phyloP scores from a whole-genome alignment of 2,888 invertebrate species.

The Tiliacea citrago region DNA sequence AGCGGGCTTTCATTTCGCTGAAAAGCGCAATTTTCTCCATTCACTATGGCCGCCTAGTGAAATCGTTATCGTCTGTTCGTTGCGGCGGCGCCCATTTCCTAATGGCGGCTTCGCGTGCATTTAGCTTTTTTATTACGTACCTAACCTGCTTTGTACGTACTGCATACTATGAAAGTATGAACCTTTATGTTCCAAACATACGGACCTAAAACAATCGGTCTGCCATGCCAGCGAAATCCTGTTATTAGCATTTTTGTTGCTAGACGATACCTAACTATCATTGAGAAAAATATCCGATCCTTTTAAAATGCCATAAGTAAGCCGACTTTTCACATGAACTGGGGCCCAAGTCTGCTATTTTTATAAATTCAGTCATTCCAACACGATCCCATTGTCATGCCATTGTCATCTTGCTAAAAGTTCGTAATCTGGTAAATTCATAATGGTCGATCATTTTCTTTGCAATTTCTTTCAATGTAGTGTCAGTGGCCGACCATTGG shows the following conservation, averaged over 20 bases:
- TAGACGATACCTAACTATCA: neutral
- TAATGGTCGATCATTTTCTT: too few relatives aligned
- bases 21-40: conserved; percentile 89
- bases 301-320: neutral
- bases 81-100: conserved; percentile 87
- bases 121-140: conserved; percentile 82
- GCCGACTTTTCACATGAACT: conserved; percentile 2
- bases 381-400: too few relatives aligned
- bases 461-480: too few relatives aligned
- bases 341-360: too few relatives aligned
- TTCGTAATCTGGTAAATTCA: too few relatives aligned
- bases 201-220: conserved; percentile 19
- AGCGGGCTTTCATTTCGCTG: conserved; percentile 86
- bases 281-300: neutral
- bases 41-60: conserved; percentile 85
- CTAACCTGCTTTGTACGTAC: conserved; percentile 70
- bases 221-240: conserved; percentile 24
- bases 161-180: conserved; percentile 68
- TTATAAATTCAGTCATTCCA: too few relatives aligned
- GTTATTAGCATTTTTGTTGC: conserved; percentile 1
- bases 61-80: conserved; percentile 87
- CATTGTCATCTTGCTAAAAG: too few relatives aligned
- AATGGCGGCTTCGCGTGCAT: conserved; percentile 89
- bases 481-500: too few relatives aligned
- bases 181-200: conserved; percentile 58